Percentiles rank a stretch among this genome's conserved stretches.
These are phyloP conservation scores for Antheraea pernyi DNA, from an alignment of 1,140 invertebrate genomes.

Conservation along the genomic window DNA sequence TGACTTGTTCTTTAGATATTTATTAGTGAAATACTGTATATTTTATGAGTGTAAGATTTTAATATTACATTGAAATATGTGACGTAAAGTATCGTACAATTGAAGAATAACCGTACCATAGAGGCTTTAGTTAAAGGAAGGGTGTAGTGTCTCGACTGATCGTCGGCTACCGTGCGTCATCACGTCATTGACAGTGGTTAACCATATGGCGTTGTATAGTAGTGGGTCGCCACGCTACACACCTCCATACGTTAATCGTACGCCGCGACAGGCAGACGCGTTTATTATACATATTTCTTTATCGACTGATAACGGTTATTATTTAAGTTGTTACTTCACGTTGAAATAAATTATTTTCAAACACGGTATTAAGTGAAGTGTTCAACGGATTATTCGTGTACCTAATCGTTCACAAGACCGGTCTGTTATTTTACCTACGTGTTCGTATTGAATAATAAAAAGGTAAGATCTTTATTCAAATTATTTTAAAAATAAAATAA, in stretches of 20 bases:
- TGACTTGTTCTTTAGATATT: too few species aligned
- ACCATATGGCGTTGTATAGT: slow-evolving; percentile 19
- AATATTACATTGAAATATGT: too few species aligned
- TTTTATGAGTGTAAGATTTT: too few species aligned
- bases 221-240: slow-evolving; percentile 18
- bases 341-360: slow-evolving; percentile 7
- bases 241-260: slow-evolving; percentile 31
- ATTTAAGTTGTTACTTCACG: slow-evolving; percentile 26
- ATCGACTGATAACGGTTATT: slow-evolving; percentile 32
- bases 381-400: slow-evolving; percentile 12
- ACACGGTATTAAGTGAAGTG: slow-evolving; percentile 4
- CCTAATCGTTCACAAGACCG: not conserved
- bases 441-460: slow-evolving; percentile 11
- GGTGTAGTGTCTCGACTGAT: not conserved
- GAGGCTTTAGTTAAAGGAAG: not conserved
- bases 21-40: too few species aligned
- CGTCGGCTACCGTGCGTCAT: slow-evolving; percentile 15
- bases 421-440: slow-evolving; percentile 1
- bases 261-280: slow-evolving; percentile 25
- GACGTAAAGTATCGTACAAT: too few species aligned
- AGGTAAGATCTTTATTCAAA: slow-evolving; percentile 10
- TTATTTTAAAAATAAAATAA: not conserved
- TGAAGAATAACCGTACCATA: not conserved
- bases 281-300: slow-evolving; percentile 18
- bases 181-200: slow-evolving; percentile 2